A percentile compares a stretch with the other conserved stretches of the same genome.
Conservation (phyloP, 2,888 invertebrate species). For the Prostheceraeus crozeri region DNA sequence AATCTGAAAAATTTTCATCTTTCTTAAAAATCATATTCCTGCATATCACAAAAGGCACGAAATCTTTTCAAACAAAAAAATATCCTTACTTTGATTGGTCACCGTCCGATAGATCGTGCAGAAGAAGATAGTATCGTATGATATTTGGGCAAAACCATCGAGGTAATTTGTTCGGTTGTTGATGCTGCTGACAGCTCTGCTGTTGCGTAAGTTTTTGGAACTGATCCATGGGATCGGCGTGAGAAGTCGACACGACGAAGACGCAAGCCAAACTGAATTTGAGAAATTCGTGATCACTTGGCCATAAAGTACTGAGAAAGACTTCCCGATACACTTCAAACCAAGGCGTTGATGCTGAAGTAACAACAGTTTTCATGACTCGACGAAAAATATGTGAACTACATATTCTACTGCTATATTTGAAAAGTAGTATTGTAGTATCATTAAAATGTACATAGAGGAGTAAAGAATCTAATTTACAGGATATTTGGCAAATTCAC, state of each 20-base stretch:
- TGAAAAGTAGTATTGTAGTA: too few species aligned
- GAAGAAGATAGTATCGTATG: conserved; percentile 73
- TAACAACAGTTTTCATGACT: too few species aligned
- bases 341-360: conserved; percentile 71
- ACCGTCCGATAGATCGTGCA: conserved; percentile 70
- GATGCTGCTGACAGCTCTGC: conserved; percentile 71
- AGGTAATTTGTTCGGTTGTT: conserved; percentile 56
- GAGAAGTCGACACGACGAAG: conserved; percentile 61
- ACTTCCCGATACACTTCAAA: conserved; percentile 88
- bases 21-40: background rate
- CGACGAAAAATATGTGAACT: too few species aligned
- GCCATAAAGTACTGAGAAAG: conserved; percentile 68
- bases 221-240: conserved; percentile 67
- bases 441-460: too few species aligned
- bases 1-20: background rate
- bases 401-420: too few species aligned
- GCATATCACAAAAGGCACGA: conserved; percentile 1
- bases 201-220: conserved; percentile 70
- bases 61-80: conserved; percentile 1
- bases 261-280: conserved; percentile 60
- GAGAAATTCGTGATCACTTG: conserved; percentile 84
- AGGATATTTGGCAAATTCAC: too few species aligned
- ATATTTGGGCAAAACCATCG: conserved; percentile 65
- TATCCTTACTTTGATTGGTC: conserved; percentile 67
- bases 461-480: too few species aligned